Evolutionary conservation across 2,113 vertebrate genomes (phyloP), one percentile per base, ranked within the genome.

Genomic region (Apteryx mantelli): DNA sequence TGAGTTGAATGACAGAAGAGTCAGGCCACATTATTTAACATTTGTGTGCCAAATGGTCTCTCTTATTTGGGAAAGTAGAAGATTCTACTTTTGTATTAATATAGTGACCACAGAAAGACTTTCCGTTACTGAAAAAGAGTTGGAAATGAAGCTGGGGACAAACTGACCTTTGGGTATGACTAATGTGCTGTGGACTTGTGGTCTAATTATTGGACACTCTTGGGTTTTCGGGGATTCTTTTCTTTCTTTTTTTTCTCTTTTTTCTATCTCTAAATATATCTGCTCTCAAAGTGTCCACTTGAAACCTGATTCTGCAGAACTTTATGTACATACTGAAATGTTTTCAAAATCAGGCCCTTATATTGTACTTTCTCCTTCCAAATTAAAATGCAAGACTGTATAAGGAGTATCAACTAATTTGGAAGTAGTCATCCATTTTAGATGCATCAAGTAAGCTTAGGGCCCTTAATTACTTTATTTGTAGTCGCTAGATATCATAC

Each of bases 41-140:
- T 88, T 93, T 84, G 69, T 36, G 34, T 93, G 95, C 87, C 83
- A 97, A 94, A 92, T 63, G 74, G 55, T 50, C 38, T 95, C 76
- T 87, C 55, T 87, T 61, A 53, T 38, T 58, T 66, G 19, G 55
- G n/a, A 82, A 89, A 92, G 85, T 25, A 58, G 53, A 88, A 78
- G n/a, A 34, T 75, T 91, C 73, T 66, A 28, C 46, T 93, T 96
- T 71, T 60, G 16, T 28, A 44, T 74, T 66, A 52, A 40, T 84
- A 53, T n/a, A 80, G 24, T 65, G 68, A 90, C 53, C 38, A 65
- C 32, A 60, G 46, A 87, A 90, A 75, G n/a, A 82, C 46, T 74
- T 89, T 76, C 56, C 30, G 25, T 88, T 91, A 69, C 55, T 80
- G 26, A 65, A 77, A 81, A 83, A 32, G 48, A 87, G 36, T 11